Base-by-base conservation (phyloP, 2,888 invertebrate species). In the Rugalucina vietnamica region DNA sequence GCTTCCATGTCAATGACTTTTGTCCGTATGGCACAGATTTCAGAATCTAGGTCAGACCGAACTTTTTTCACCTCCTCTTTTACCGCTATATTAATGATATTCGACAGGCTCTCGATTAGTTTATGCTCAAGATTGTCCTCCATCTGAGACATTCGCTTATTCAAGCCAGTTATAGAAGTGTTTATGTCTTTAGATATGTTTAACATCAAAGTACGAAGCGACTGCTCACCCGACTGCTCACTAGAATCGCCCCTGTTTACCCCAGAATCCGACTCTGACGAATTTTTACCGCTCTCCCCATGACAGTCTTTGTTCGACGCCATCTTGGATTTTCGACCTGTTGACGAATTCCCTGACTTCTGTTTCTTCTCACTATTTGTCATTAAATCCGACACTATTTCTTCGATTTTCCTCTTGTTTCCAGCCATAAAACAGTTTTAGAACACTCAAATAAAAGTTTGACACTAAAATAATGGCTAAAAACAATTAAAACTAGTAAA, bases 61-160 rank as follows among this genome's bases (percentile, higher is more conserved):
- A 70, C 70, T n/a, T 34, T 70, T 18, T 21, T 21, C 4, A 70
- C 36, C 70, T 70, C 70, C 3, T 70, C 70, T 70, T 70, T 70
- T 34, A 36, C 36, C n/a, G 70, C 21, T 34, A 24, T 36, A 70
- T 70, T 10, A n/a, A 70, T 70, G 2, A 70, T 10, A n/a, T 14
- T 37, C 1, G 70, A 37, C 32, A 70, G 37, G n/a, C 36, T 34
- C 10, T 21, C 37, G 21, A 37, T 24, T 36, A 70, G n/a, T 4
- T 70, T 70, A 32, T 34, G 18, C 24, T 70, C 70, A 37, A 70
- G 14, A 70, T 36, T 70, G 3, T 70, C 70, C 18, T 70, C 70
- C 34, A 70, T 12, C 14, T 70, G 34, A 21, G 3, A 18, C 24
- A 70, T 70, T 2, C 36, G 70, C 21, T 32, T 36, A 34, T 24